Conservation (phyloP, 2,797 vertebrate genomes). For the Bufotes viridis region DNA sequence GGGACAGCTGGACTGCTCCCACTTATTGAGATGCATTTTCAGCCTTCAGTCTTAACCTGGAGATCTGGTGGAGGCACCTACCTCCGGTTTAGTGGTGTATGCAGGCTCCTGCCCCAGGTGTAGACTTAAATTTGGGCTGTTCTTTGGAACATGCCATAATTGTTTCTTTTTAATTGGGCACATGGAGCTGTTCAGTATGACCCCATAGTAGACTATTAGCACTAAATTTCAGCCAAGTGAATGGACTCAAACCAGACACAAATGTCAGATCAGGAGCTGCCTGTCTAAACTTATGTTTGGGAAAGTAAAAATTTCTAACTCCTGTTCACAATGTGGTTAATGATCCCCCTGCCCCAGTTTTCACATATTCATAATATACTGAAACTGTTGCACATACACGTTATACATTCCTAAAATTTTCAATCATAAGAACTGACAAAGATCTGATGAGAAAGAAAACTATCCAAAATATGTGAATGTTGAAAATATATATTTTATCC, state of each 20-base stretch:
- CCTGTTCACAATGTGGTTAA: background rate
- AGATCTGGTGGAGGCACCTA: too few species aligned
- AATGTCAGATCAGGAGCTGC: background rate
- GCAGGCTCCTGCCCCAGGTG: too few species aligned
- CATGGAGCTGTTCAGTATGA: too few species aligned
- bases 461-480: background rate
- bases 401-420: background rate
- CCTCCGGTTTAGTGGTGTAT: too few species aligned
- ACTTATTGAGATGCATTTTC: too few species aligned
- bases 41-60: too few species aligned
- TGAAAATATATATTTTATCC: slow-evolving; percentile 9
- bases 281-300: background rate
- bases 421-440: background rate
- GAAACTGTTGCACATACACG: background rate
- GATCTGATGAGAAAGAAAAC: background rate
- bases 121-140: too few species aligned
- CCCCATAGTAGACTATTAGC: too few species aligned
- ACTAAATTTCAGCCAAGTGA: too few species aligned
- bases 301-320: background rate
- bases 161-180: too few species aligned
- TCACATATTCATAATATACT: background rate
- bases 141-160: background rate
- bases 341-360: background rate
- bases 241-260: too few species aligned
- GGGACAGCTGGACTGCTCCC: too few species aligned